Evolutionary conservation across 2,113 vertebrate species (phyloP).

Genomic region (Atlantisia rogersi): DNA sequence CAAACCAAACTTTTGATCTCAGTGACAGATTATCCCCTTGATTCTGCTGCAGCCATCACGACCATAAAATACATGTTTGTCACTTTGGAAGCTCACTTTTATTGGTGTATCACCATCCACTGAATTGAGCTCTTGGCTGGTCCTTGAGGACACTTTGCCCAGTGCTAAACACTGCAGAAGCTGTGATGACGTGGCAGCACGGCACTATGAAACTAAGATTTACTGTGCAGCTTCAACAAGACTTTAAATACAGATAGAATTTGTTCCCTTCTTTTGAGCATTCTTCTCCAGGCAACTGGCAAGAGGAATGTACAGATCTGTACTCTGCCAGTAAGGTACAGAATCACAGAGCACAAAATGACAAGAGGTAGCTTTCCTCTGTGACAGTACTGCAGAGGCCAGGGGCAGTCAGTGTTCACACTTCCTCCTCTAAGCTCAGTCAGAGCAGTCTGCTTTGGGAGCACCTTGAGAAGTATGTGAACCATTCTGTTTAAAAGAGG

Average conservation of each 20-base stretch:
- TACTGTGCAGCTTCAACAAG: slow-evolving; percentile 7
- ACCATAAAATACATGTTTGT: not conserved
- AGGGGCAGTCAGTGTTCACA: not conserved
- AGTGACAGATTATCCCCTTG: not conserved
- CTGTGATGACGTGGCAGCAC: not conserved
- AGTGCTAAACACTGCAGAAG: not conserved
- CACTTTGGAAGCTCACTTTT: slow-evolving; percentile 1
- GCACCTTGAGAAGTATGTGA: not conserved
- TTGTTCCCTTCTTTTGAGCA: not conserved
- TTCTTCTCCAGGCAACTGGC: not conserved
- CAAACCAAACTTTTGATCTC: not conserved
- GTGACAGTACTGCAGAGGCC: not conserved
- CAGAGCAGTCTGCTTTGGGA: not conserved
- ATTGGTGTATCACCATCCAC: slow-evolving; percentile 3
- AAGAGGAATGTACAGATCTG: not conserved
- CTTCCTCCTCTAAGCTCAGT: not conserved
- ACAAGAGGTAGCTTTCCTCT: not conserved
- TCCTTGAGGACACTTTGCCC: not conserved
- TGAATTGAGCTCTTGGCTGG: slow-evolving; percentile 46
- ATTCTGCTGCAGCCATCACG: not conserved
- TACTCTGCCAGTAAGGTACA: not conserved
- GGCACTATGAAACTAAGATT: not conserved
- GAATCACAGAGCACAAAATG: not conserved
- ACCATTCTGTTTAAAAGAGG: not conserved
- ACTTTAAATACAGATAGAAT: not conserved